Conservation (phyloP, 1,140 invertebrate genomes). For the Drosophila nikananu region DNA sequence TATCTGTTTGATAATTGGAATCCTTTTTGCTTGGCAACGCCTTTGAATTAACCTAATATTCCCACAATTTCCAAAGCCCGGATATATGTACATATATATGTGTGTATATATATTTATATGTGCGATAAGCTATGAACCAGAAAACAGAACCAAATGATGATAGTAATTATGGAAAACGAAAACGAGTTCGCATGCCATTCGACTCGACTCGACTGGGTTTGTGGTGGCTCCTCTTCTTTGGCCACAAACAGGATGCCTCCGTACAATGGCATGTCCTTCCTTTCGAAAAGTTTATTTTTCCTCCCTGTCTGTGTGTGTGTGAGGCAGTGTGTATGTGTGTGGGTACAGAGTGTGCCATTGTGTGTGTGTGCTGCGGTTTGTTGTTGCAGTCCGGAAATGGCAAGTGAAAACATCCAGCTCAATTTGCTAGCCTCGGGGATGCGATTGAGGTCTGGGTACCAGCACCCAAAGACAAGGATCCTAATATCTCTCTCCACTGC, state of each 20-base stretch:
- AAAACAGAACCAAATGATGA: constrained; percentile 21
- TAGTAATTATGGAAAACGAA: constrained; percentile 33
- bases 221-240: constrained; percentile 12
- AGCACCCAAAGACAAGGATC: constrained; percentile 40
- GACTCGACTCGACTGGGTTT: constrained; percentile 1
- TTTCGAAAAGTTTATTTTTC: constrained; percentile 20
- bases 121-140: constrained; percentile 7
- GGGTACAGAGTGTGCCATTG: not conserved
- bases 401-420: constrained; percentile 69
- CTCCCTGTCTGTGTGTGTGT: not conserved
- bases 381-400: constrained; percentile 60
- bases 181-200: constrained; percentile 24
- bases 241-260: constrained; percentile 27
- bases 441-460: constrained; percentile 3
- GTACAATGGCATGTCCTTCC: constrained; percentile 30
- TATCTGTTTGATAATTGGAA: constrained; percentile 13
- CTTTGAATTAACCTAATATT: constrained; percentile 7
- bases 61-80: too few species aligned
- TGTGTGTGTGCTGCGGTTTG: constrained; percentile 30
- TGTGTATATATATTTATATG: not conserved
- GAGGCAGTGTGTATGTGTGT: not conserved
- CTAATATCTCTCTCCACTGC: constrained; percentile 1
- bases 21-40: constrained; percentile 13
- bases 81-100: not conserved
- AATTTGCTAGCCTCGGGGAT: constrained; percentile 47